Evolutionary conservation across 2,113 vertebrate species (phyloP).

Genomic region (Bambusicola thoracicus): DNA sequence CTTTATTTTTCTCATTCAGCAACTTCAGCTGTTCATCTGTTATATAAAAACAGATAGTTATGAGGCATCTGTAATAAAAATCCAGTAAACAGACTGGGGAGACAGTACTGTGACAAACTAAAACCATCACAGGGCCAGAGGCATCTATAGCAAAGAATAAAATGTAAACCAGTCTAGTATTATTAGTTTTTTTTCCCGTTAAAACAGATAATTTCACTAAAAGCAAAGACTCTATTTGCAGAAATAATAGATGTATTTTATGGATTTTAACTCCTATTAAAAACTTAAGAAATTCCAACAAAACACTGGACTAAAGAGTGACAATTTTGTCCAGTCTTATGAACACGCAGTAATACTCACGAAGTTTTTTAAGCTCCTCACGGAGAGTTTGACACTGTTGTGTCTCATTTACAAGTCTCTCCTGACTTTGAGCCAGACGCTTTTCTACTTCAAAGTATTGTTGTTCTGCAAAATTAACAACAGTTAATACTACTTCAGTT

Average conservation of each 20-base stretch:
- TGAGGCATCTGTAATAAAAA: background rate
- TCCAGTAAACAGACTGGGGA: background rate
- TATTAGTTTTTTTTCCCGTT: background rate
- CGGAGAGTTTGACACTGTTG: conserved; percentile 86
- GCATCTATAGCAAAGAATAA: background rate
- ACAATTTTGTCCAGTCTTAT: too few relatives aligned
- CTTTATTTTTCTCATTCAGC: conserved; percentile 84
- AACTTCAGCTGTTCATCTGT: conserved; percentile 85
- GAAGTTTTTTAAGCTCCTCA: conserved; percentile 82
- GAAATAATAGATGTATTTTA: background rate
- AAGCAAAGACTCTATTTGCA: background rate
- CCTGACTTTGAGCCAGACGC: conserved; percentile 87
- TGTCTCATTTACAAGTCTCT: conserved; percentile 86
- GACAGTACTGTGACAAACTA: background rate
- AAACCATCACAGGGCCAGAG: background rate
- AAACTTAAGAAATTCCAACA: background rate
- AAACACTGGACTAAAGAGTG: background rate
- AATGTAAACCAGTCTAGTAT: background rate
- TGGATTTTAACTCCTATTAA: background rate
- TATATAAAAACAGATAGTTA: background rate
- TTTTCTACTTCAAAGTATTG: conserved; percentile 95
- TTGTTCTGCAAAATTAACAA: conserved; percentile 82
- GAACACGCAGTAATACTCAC: conserved; percentile 74
- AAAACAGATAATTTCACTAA: background rate
- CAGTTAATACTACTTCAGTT: background rate